Conservation (phyloP, 2,797 vertebrate genomes). For the Xenops minutus region DNA sequence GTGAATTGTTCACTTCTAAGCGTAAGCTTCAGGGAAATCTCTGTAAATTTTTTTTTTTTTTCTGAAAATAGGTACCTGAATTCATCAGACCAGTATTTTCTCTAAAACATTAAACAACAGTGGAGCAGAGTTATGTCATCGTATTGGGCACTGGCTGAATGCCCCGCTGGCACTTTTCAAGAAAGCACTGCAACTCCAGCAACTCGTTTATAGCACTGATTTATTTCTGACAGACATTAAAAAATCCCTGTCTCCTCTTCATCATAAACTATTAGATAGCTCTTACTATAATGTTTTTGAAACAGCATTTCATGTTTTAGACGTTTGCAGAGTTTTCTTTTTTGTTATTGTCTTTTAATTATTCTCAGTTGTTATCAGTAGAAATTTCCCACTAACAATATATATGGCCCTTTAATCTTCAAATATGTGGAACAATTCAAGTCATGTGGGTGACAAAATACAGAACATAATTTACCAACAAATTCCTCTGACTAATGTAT, state of each 20-base stretch:
- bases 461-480: conserved; percentile 1
- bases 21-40: background rate
- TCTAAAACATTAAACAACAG: background rate
- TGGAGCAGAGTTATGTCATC: background rate
- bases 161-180: background rate
- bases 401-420: background rate
- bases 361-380: background rate
- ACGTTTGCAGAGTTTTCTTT: background rate
- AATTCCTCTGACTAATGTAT: background rate
- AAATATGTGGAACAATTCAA: conserved; percentile 26
- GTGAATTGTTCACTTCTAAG: background rate
- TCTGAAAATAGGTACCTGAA: background rate
- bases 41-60: background rate
- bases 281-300: background rate
- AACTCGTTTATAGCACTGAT: background rate
- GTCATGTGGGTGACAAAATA: conserved; percentile 5
- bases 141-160: background rate
- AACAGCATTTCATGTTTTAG: background rate
- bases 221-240: background rate
- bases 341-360: background rate
- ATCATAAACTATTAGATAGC: background rate
- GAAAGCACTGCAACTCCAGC: background rate
- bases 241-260: background rate
- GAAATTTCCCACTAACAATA: background rate
- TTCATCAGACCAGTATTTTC: background rate